Conservation (phyloP, 2,888 invertebrate species). For the Rutpela maculata region DNA sequence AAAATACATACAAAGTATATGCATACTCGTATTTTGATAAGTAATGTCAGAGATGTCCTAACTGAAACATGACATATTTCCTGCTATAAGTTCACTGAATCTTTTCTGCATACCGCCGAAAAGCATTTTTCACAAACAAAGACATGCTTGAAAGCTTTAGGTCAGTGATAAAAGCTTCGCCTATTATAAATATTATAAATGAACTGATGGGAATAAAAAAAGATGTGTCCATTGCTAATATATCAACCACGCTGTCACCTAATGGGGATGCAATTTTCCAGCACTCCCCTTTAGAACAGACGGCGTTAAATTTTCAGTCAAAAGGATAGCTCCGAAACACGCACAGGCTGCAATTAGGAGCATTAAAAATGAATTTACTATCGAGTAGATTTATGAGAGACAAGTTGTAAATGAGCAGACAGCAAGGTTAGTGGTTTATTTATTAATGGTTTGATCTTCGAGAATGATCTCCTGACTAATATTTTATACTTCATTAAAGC, state of each 20-base stretch:
- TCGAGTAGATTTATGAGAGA: constrained; percentile 47
- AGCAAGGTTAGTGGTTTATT: constrained; percentile 42
- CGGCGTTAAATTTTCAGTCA: constrained; percentile 47
- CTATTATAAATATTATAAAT: no score
- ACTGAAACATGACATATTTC: no score
- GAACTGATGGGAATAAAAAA: no score
- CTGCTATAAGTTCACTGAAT: no score
- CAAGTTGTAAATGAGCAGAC: constrained; percentile 45
- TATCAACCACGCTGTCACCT: neutral
- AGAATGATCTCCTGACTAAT: constrained; percentile 36
- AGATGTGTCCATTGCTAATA: no score
- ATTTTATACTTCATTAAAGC: constrained; percentile 29
- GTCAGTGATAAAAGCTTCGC: no score
- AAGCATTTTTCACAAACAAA: no score
- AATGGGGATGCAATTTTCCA: constrained; percentile 36
- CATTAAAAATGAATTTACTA: constrained; percentile 55
- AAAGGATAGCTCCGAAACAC: constrained; percentile 45
- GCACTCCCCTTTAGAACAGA: constrained; percentile 23
- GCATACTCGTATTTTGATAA: no score
- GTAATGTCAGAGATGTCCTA: no score
- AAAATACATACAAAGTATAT: no score
- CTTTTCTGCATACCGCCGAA: no score
- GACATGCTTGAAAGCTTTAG: no score
- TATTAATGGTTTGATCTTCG: constrained; percentile 44
- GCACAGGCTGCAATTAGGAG: constrained; percentile 53